Base-by-base conservation (phyloP, 2,888 invertebrate genomes). In the Lordiphosa fenestrarum region DNA sequence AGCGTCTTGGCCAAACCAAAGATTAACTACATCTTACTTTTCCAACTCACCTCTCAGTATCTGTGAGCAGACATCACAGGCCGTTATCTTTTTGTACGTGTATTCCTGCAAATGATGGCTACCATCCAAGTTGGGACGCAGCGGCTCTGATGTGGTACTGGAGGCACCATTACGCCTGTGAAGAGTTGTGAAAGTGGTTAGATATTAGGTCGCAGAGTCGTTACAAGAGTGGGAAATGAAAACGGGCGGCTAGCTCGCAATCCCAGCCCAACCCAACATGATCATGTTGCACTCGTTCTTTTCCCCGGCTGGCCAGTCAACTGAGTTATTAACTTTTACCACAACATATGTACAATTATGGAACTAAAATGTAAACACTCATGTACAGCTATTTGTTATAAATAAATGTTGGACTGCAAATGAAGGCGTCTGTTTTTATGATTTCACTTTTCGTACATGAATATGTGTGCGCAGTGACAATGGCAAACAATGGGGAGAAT, bases 41-140 rank as follows among this genome's bases (percentile, higher is more conserved):
- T n/a, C n/a, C n/a, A 15, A 19, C 19, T 91, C 91, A 95, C 96
- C 96, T 92, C 97, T 92, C 55, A 97, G 91, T 53, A 97, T 96
- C 91, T 97, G 96, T 63, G 96, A 96, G 90, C 97, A 97, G 73
- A 96, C 94, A 90, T 97, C 97, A 90, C 97, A 97, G 25, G 97
- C 96, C 42, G 97, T 97, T 83, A 97, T 97, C 91, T 97, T 97
- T 91, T 97, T 96, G 90, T 97, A 97, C 33, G 97, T 97, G 90
- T 97, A 96, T 90, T 97, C 97, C 90, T 96, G 95, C 91, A 97
- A 95, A 88, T 95, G 94, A 90, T 97, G 97, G 68, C 88, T 89
- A 71, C 90, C 90, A 69, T 88, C 89, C 71, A 89, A 83, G 49
- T 88, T 89, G 71, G 87, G 88, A 65, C 89, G 88, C 72, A 89